Conservation (phyloP, 2,113 vertebrate species). For the Paratilapia polleni region DNA sequence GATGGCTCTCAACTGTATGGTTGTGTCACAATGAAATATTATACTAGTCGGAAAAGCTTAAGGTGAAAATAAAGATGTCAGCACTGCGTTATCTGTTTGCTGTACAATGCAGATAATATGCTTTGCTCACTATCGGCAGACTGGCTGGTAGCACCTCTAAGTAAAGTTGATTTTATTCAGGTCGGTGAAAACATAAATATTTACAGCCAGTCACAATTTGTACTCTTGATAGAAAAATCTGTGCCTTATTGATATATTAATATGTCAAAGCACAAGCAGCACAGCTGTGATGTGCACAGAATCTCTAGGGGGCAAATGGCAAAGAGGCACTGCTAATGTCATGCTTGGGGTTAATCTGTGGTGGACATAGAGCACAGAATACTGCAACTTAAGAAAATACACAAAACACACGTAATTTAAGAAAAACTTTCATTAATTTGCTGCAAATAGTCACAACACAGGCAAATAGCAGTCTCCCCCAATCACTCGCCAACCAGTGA, state of each 20-base stretch:
- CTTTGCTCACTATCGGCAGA: neutral
- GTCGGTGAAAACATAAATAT: slow-evolving; percentile 3
- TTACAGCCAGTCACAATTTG: neutral
- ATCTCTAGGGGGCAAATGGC: neutral
- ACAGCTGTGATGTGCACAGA: neutral
- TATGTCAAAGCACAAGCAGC: neutral
- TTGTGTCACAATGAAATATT: slow-evolving; percentile 59
- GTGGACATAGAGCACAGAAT: neutral
- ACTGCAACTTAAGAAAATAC: neutral
- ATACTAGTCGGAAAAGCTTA: neutral
- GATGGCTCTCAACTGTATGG: slow-evolving; percentile 41
- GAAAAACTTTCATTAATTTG: neutral
- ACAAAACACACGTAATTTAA: neutral
- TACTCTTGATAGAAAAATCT: neutral
- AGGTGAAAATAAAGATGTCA: slow-evolving; percentile 42
- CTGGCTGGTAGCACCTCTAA: neutral
- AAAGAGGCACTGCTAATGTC: neutral
- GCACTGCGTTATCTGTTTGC: slow-evolving; percentile 30
- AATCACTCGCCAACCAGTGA: no score
- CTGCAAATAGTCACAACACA: neutral
- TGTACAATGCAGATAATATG: slow-evolving; percentile 25
- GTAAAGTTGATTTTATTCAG: neutral
- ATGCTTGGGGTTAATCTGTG: neutral
- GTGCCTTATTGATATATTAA: neutral
- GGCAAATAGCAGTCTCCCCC: neutral